A percentile compares a stretch with the other conserved stretches of the same genome.
Conservation (phyloP, 1,140 invertebrate genomes). For the Gyrodactylus bullatarudis region DNA sequence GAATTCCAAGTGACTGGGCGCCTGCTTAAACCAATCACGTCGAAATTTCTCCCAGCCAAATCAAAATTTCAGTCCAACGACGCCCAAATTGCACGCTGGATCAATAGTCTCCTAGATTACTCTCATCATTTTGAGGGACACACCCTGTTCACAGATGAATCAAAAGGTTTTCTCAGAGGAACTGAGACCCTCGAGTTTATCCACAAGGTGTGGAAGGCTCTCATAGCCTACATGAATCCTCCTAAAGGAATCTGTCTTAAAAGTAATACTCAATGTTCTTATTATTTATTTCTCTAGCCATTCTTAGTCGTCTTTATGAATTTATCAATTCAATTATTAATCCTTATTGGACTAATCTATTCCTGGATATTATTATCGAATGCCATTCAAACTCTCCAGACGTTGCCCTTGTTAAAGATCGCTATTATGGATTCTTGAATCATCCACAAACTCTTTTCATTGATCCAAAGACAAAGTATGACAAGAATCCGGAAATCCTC, state of each 20-base stretch:
- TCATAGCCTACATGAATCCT: not conserved
- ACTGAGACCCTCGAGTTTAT: not conserved
- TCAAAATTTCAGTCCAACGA: not conserved
- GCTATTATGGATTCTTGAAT: not conserved
- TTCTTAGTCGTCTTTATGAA: not conserved
- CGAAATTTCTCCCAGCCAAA: not conserved
- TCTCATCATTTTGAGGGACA: not conserved
- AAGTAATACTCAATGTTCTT: not conserved
- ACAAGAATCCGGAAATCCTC: not conserved
- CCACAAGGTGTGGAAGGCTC: not conserved
- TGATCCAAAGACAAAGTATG: not conserved
- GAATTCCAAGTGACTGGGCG: not conserved
- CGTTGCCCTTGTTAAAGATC: not conserved
- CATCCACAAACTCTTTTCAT: not conserved
- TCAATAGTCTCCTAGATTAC: not conserved
- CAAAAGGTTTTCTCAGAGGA: not conserved
- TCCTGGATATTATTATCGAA: no score
- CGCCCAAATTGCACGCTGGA: not conserved
- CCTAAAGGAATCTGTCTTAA: not conserved
- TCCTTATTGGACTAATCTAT: not conserved
- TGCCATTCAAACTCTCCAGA: no score
- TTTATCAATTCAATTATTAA: not conserved
- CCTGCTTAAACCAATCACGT: not conserved
- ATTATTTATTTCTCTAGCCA: not conserved
- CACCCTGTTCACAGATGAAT: not conserved